phyloP scores from a whole-genome alignment of 1,140 invertebrate species.

The Tribolium madens region DNA sequence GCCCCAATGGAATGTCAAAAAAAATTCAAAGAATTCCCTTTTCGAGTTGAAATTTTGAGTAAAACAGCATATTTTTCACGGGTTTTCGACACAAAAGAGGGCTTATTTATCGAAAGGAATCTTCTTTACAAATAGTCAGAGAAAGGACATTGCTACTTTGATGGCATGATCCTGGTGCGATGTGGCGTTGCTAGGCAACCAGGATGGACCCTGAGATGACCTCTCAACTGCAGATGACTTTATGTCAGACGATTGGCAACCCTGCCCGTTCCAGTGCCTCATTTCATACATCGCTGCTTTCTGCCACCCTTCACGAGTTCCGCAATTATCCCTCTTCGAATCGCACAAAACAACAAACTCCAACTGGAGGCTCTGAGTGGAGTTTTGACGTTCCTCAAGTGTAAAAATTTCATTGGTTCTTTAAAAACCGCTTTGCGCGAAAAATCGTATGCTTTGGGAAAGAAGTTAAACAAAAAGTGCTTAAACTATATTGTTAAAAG shows the following conservation, averaged over 20 bases:
- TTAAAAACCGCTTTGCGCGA: no score
- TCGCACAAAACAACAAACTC: no score
- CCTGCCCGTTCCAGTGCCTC: constrained; percentile 35
- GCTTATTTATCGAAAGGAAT: background rate
- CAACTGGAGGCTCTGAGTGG: no score
- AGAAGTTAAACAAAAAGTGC: no score
- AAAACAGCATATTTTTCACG: no score
- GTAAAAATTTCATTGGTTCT: no score
- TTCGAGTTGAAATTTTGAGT: background rate
- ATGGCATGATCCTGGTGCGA: constrained; percentile 11
- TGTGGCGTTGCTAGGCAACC: constrained; percentile 56
- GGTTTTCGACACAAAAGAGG: no score
- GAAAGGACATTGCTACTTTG: background rate
- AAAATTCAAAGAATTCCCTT: background rate
- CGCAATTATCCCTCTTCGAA: background rate
- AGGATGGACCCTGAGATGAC: constrained; percentile 57
- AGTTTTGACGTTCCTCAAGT: no score
- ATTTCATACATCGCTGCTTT: constrained; percentile 48
- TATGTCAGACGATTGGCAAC: constrained; percentile 54
- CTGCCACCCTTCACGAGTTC: background rate
- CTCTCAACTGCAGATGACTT: constrained; percentile 61
- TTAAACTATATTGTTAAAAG: no score
- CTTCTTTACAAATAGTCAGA: constrained; percentile 1
- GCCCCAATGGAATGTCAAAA: background rate
- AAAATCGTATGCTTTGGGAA: no score